Conservation (phyloP, 2,113 vertebrate species). For the Hypanus sabinus region DNA sequence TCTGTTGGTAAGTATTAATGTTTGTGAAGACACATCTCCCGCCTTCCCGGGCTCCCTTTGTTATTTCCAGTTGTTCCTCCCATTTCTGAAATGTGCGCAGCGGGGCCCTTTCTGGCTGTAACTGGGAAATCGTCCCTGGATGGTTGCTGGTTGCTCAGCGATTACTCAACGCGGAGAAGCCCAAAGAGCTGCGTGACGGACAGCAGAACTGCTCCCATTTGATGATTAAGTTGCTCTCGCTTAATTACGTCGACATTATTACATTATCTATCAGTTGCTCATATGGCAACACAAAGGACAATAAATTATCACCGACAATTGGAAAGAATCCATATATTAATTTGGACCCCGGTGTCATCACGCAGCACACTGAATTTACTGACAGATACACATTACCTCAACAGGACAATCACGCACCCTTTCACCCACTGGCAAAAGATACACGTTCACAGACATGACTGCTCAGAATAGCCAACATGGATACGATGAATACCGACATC, state of each 20-base stretch:
- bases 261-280: constrained; percentile 53
- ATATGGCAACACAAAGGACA: constrained; percentile 59
- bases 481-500: neutral
- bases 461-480: neutral
- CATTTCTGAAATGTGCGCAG: constrained; percentile 19
- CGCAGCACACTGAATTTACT: neutral
- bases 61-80: constrained; percentile 27
- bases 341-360: neutral
- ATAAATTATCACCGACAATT: constrained; percentile 62
- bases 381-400: constrained; percentile 7
- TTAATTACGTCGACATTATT: constrained; percentile 54
- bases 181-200: constrained; percentile 37
- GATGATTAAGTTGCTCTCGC: constrained; percentile 46
- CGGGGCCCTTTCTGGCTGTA: constrained; percentile 20
- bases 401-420: neutral
- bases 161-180: constrained; percentile 11
- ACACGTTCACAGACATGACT: neutral
- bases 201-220: constrained; percentile 44
- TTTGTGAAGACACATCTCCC: constrained; percentile 5
- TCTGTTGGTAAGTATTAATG: neutral
- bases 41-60: constrained; percentile 17
- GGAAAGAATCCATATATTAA: constrained; percentile 52
- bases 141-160: constrained; percentile 16
- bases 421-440: neutral
- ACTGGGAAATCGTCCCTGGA: constrained; percentile 31